These are phyloP conservation scores for Diarsia dahlii DNA, from an alignment of 2,888 invertebrate genomes.

Conservation along the genomic window DNA sequence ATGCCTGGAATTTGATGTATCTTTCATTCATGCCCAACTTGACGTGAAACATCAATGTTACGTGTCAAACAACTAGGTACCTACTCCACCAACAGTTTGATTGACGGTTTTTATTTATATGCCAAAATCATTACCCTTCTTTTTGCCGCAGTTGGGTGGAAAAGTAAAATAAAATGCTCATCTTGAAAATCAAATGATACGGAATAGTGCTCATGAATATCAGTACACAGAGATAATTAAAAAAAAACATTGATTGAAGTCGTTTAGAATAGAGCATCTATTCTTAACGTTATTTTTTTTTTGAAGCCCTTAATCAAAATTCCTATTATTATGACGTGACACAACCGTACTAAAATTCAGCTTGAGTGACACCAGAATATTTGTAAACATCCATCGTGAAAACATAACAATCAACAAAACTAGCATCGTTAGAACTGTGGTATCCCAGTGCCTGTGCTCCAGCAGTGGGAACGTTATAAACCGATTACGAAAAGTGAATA, in stretches of 20 bases:
- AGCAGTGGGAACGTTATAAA: not conserved
- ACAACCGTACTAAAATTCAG: not conserved
- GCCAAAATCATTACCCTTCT: not conserved
- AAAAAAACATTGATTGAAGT: no score
- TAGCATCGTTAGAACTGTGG: no score
- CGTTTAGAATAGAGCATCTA: no score
- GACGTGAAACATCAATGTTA: slow-evolving; percentile 32
- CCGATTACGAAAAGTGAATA: not conserved
- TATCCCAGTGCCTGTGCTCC: not conserved
- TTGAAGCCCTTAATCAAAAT: no score
- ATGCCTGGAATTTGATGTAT: slow-evolving; percentile 40
- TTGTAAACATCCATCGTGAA: no score
- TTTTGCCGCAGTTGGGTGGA: not conserved
- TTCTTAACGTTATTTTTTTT: no score
- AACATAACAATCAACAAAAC: no score
- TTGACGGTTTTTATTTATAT: slow-evolving; percentile 32
- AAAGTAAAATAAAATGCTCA: not conserved
- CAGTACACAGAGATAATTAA: no score
- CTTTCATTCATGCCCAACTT: slow-evolving; percentile 49
- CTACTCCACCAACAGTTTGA: slow-evolving; percentile 18
- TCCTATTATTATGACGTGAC: not conserved
- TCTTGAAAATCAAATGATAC: no score
- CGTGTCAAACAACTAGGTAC: slow-evolving; percentile 12
- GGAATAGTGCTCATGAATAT: not conserved
- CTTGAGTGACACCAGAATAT: no score